Conservation (phyloP, 2,888 invertebrate genomes). For the Atethmia centrago region DNA sequence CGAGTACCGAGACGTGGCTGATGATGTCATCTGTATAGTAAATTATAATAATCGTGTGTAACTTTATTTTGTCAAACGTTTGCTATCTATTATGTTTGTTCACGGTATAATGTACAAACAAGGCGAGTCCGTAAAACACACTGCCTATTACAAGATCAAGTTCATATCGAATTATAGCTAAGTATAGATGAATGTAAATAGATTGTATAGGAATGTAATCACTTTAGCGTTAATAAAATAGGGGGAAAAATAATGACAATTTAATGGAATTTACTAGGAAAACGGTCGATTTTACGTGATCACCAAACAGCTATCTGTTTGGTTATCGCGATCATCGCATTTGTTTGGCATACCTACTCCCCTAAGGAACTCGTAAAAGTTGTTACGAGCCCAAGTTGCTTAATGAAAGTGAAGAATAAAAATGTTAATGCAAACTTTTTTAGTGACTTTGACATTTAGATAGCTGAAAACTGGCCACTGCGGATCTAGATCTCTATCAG, state of each 20-base stretch:
- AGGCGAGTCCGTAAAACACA: constrained; percentile 31
- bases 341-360: no score
- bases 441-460: background rate
- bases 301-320: background rate
- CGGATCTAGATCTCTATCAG: background rate
- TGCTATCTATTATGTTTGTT: constrained; percentile 51
- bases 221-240: background rate
- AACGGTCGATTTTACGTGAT: no score
- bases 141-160: constrained; percentile 48
- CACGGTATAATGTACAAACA: constrained; percentile 40
- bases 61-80: constrained; percentile 57
- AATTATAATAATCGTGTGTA: constrained; percentile 81
- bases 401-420: background rate
- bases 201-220: background rate
- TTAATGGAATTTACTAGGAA: background rate
- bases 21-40: constrained; percentile 83
- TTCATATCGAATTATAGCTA: constrained; percentile 5
- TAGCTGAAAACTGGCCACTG: constrained; percentile 3
- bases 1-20: constrained; percentile 63
- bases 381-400: background rate
- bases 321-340: no score
- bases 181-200: background rate
- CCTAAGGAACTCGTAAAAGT: background rate
- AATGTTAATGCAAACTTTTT: constrained; percentile 3
- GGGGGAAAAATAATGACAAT: background rate